Conservation (phyloP, 2,888 invertebrate species). For the Drosophila suboccidentalis region DNA sequence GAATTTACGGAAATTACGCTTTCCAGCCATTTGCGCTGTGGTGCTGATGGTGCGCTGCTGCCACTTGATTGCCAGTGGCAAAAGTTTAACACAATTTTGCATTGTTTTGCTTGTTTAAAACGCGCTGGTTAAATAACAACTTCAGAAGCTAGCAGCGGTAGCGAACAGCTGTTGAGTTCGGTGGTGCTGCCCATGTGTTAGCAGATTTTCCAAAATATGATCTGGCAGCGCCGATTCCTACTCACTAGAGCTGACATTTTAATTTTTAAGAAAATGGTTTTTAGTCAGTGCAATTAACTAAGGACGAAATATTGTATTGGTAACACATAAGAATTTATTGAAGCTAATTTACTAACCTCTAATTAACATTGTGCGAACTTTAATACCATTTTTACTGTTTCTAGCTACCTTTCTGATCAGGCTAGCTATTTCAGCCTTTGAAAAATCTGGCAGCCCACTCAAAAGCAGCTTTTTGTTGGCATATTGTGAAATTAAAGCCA, state of each 20-base stretch:
- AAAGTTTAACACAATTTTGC: slow-evolving; percentile 69
- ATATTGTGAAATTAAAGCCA: slow-evolving; percentile 39
- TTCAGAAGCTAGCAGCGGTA: background rate
- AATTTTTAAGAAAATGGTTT: too few relatives aligned
- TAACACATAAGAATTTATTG: too few relatives aligned
- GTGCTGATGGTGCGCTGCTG: slow-evolving; percentile 86
- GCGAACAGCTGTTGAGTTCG: slow-evolving; percentile 43
- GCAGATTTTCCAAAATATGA: background rate
- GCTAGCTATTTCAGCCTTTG: background rate
- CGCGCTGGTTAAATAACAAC: slow-evolving; percentile 69
- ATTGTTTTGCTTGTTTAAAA: slow-evolving; percentile 51
- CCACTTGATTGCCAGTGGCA: slow-evolving; percentile 56
- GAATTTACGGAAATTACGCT: slow-evolving; percentile 94
- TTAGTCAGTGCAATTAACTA: too few relatives aligned
- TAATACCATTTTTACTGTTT: too few relatives aligned
- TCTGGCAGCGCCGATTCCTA: slow-evolving; percentile 19
- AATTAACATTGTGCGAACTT: too few relatives aligned
- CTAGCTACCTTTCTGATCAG: too few relatives aligned
- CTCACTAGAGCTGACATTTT: too few relatives aligned
- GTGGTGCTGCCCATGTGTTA: slow-evolving; percentile 20
- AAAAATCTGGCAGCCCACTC: slow-evolving; percentile 19
- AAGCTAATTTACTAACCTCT: too few relatives aligned
- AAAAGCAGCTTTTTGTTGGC: slow-evolving; percentile 14
- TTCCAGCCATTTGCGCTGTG: slow-evolving; percentile 87
- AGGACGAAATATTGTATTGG: too few relatives aligned